Conservation (phyloP, 2,888 invertebrate species). For the Exephanes ischioxanthus region DNA sequence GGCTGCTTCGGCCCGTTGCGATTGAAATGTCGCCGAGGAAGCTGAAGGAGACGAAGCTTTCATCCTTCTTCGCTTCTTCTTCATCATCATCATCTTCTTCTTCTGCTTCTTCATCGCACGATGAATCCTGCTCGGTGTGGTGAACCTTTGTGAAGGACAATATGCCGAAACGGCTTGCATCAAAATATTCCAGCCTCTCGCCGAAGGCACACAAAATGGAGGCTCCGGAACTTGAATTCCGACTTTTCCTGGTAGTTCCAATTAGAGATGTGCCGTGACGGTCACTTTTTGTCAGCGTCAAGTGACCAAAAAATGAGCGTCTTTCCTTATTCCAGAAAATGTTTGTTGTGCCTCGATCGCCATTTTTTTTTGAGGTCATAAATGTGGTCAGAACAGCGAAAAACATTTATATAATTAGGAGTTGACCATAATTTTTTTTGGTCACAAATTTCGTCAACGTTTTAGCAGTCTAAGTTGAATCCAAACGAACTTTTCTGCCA, state of each 20-base stretch:
- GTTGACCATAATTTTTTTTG: too few relatives aligned
- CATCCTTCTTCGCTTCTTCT: conserved; percentile 24
- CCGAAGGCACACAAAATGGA: conserved; percentile 26
- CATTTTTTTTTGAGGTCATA: too few relatives aligned
- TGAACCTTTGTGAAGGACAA: conserved; percentile 57
- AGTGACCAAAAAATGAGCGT: too few relatives aligned
- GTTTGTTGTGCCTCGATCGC: too few relatives aligned
- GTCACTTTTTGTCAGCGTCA: too few relatives aligned
- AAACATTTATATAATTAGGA: too few relatives aligned
- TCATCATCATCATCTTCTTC: conserved; percentile 8
- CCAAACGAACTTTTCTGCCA: too few relatives aligned
- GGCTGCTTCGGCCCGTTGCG: conserved; percentile 63
- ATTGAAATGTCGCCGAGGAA: conserved; percentile 74
- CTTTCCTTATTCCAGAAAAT: too few relatives aligned
- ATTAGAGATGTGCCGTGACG: conserved; percentile 14
- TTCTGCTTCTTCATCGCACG: conserved; percentile 7
- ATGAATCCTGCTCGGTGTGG: conserved; percentile 39
- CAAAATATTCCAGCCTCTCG: background rate
- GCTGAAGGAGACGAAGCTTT: conserved; percentile 37
- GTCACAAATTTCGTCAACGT: too few relatives aligned
- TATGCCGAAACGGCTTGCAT: conserved; percentile 24
- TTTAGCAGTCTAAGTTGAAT: too few relatives aligned
- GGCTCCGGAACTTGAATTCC: conserved; percentile 10
- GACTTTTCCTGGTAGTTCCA: conserved; percentile 75
- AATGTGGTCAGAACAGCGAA: too few relatives aligned